Percentiles rank a stretch among this genome's conserved stretches.
phyloP scores from a whole-genome alignment of 2,888 invertebrate species.

The Phasia obesa region DNA sequence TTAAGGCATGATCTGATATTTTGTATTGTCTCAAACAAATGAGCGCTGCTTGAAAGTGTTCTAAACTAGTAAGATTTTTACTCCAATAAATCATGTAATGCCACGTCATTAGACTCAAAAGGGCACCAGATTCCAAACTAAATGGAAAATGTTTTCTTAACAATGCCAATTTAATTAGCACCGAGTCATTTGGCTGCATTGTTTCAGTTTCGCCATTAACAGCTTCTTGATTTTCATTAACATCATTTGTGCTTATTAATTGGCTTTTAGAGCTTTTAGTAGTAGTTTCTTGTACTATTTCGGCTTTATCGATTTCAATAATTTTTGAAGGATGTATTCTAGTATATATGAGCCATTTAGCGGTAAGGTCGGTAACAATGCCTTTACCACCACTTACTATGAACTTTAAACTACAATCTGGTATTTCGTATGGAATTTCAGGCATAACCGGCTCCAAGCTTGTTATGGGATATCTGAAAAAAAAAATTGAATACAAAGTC shows the following conservation, averaged over 20 bases:
- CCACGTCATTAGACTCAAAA: conserved; percentile 95
- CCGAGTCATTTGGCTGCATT: conserved; percentile 76
- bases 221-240: conserved; percentile 27
- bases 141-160: conserved; percentile 92
- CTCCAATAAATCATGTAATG: conserved; percentile 95
- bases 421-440: conserved; percentile 84
- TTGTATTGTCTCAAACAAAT: conserved; percentile 85
- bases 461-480: conserved; percentile 75
- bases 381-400: conserved; percentile 88
- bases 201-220: conserved; percentile 55
- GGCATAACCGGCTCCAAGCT: conserved; percentile 82
- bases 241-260: neutral
- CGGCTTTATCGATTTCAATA: conserved; percentile 80
- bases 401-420: conserved; percentile 86
- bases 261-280: too few species aligned
- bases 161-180: conserved; percentile 86
- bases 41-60: conserved; percentile 88
- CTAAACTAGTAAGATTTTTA: conserved; percentile 87
- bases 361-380: conserved; percentile 93
- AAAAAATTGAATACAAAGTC: too few species aligned
- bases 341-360: conserved; percentile 91
- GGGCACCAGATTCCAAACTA: conserved; percentile 90
- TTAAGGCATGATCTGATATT: conserved; percentile 81
- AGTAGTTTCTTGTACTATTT: conserved; percentile 48
- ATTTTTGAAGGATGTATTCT: conserved; percentile 87